phyloP scores from a whole-genome alignment of 2,888 invertebrate species.

The Limnephilus auricula region DNA sequence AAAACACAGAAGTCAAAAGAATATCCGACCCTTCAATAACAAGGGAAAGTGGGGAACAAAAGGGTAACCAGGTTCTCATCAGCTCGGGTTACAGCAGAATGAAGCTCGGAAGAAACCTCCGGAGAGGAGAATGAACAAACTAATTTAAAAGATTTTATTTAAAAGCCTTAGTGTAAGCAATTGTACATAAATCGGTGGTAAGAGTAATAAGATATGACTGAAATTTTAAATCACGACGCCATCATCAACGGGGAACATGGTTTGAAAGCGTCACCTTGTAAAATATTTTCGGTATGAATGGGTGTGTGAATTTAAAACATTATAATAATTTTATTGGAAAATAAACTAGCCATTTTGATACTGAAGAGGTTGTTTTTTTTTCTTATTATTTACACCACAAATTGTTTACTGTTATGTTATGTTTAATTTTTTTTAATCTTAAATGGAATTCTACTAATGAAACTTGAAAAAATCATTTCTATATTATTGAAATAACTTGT shows the following conservation, averaged over 20 bases:
- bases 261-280: slow-evolving; percentile 60
- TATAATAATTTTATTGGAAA: slow-evolving; percentile 67
- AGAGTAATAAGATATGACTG: slow-evolving; percentile 43
- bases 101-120: slow-evolving; percentile 73
- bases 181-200: slow-evolving; percentile 62
- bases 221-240: slow-evolving; percentile 44
- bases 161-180: slow-evolving; percentile 63
- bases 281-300: slow-evolving; percentile 63
- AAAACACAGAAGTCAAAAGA: slow-evolving; percentile 17
- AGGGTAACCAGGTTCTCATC: slow-evolving; percentile 68
- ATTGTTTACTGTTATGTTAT: not conserved
- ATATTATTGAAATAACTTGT: too few relatives aligned
- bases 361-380: slow-evolving; percentile 8
- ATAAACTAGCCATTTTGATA: slow-evolving; percentile 63
- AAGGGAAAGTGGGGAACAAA: slow-evolving; percentile 39
- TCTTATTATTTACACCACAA: not conserved
- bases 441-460: too few relatives aligned
- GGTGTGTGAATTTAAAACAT: slow-evolving; percentile 65
- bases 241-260: slow-evolving; percentile 49
- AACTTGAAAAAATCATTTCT: too few relatives aligned
- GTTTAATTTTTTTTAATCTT: too few relatives aligned
- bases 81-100: slow-evolving; percentile 77
- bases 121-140: slow-evolving; percentile 52
- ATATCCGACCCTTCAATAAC: slow-evolving; percentile 9
- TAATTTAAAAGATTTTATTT: slow-evolving; percentile 58